Conservation (phyloP, 1,140 invertebrate genomes). For the Drosophila ohnishii region DNA sequence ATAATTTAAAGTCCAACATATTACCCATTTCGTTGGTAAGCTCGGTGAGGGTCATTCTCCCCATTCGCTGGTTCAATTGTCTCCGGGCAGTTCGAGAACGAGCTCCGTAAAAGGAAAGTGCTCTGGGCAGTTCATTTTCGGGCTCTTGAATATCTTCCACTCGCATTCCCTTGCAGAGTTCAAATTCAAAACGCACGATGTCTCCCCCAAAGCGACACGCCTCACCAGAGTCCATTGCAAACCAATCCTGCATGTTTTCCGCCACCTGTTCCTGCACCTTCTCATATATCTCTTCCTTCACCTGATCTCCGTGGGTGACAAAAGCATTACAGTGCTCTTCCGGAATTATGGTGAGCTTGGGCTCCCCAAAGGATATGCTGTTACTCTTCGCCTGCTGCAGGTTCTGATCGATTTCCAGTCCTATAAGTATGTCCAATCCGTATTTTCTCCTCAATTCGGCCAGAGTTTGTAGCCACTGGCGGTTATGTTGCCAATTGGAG, state of each 20-base stretch:
- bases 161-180: constrained; percentile 69
- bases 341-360: constrained; percentile 63
- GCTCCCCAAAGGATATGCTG: constrained; percentile 64
- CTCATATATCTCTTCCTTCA: constrained; percentile 42
- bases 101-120: constrained; percentile 2
- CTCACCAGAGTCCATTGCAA: constrained; percentile 48
- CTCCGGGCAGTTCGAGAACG: constrained; percentile 50
- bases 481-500: constrained; percentile 56
- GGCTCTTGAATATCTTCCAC: constrained; percentile 34
- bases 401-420: constrained; percentile 63
- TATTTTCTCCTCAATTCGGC: constrained; percentile 59
- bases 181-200: constrained; percentile 73
- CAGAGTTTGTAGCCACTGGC: constrained; percentile 62
- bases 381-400: constrained; percentile 46
- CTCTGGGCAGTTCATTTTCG: constrained; percentile 1
- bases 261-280: constrained; percentile 59
- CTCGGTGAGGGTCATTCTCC: constrained; percentile 31
- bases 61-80: constrained; percentile 36
- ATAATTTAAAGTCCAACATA: constrained; percentile 58
- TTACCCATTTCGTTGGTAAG: constrained; percentile 49
- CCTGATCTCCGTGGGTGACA: constrained; percentile 19
- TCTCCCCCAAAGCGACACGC: constrained; percentile 60
- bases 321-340: constrained; percentile 61
- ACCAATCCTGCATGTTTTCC: constrained; percentile 62
- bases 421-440: constrained; percentile 72